These are phyloP conservation scores for Rugalucina vietnamica DNA, from an alignment of 2,888 invertebrate genomes.

Conservation along the genomic window DNA sequence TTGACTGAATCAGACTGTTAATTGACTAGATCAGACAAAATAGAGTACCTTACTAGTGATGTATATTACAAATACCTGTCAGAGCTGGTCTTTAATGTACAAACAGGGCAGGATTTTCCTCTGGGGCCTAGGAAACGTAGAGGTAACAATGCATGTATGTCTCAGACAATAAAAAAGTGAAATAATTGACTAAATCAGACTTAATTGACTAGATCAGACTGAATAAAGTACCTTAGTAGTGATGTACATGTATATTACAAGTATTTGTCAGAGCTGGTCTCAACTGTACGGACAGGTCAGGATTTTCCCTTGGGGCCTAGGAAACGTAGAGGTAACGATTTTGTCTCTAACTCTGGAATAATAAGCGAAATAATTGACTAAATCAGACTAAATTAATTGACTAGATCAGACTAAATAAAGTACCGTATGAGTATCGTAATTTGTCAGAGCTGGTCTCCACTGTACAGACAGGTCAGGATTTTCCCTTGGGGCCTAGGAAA, in stretches of 20 bases:
- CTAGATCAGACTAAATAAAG: too few relatives aligned
- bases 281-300: slow-evolving; percentile 85
- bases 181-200: too few relatives aligned
- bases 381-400: too few relatives aligned
- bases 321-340: slow-evolving; percentile 84
- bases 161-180: too few relatives aligned
- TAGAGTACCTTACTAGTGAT: slow-evolving; percentile 92
- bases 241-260: slow-evolving; percentile 94
- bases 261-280: slow-evolving; percentile 94
- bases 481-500: slow-evolving; percentile 69
- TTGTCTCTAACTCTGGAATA: too few relatives aligned
- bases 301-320: slow-evolving; percentile 73
- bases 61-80: slow-evolving; percentile 94
- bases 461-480: slow-evolving; percentile 81
- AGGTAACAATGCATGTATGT: too few relatives aligned
- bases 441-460: slow-evolving; percentile 93
- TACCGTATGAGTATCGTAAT: too few relatives aligned
- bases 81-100: slow-evolving; percentile 91
- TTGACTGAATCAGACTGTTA: too few relatives aligned
- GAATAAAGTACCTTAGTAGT: slow-evolving; percentile 92
- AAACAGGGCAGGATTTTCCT: slow-evolving; percentile 79
- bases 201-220: too few relatives aligned
- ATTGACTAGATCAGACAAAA: too few relatives aligned
- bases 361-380: too few relatives aligned
- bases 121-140: slow-evolving; percentile 64